These are phyloP conservation scores for Poecilia latipinna DNA, from an alignment of 2,113 vertebrate species.

Conservation along the genomic window DNA sequence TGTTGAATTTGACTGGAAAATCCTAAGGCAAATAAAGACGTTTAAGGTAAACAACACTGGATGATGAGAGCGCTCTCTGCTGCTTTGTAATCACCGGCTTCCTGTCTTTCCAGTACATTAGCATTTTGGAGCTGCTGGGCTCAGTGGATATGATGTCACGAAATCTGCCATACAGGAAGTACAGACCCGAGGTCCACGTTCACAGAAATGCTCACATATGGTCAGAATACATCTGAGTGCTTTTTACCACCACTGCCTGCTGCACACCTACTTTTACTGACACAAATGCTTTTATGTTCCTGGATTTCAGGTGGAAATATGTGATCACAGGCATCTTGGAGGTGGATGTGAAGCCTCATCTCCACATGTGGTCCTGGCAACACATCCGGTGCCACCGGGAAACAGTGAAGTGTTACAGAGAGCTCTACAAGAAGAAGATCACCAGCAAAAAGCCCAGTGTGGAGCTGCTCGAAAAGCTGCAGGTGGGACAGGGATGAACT, in stretches of 20 bases:
- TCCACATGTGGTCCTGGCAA: constrained; percentile 96
- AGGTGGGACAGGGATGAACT: constrained; percentile 79
- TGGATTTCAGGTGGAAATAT: constrained; percentile 88
- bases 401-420: constrained; percentile 86
- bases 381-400: constrained; percentile 85
- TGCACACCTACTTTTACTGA: background rate
- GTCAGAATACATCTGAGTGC: constrained; percentile 72
- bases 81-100: constrained; percentile 25
- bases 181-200: constrained; percentile 85
- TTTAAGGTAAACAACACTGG: background rate
- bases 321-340: constrained; percentile 87
- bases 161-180: constrained; percentile 96
- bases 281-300: background rate
- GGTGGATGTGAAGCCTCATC: constrained; percentile 88
- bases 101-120: constrained; percentile 88
- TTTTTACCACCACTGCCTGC: background rate
- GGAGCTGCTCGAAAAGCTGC: constrained; percentile 80
- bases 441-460: constrained; percentile 88
- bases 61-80: constrained; percentile 8
- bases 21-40: background rate
- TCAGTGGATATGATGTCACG: constrained; percentile 96
- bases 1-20: background rate
- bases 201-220: constrained; percentile 84
- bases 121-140: constrained; percentile 94
- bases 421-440: constrained; percentile 92